Conservation (phyloP, 1,140 invertebrate species). For the Zaprionus tsacasi region DNA sequence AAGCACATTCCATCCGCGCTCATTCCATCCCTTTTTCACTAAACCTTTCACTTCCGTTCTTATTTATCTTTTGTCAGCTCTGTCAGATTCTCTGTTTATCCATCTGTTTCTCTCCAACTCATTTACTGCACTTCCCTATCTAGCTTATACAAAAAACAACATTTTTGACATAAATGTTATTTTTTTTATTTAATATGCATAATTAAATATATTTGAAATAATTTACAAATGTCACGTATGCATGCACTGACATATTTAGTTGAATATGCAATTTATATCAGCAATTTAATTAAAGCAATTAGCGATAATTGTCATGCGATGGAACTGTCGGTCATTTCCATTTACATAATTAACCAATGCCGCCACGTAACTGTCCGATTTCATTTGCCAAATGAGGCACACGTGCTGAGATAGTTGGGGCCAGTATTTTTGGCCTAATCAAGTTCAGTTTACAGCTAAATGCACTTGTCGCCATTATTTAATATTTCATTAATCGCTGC, state of each 20-base stretch:
- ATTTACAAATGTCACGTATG: neutral
- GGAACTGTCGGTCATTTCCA: neutral
- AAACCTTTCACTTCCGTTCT: too few relatives aligned
- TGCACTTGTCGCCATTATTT: conserved; percentile 44
- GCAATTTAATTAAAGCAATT: conserved; percentile 20
- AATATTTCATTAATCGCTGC: conserved; percentile 54
- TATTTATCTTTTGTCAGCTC: too few relatives aligned
- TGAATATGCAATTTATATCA: conserved; percentile 26
- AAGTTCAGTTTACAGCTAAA: conserved; percentile 9
- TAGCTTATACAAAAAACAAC: neutral
- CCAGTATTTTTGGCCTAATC: neutral
- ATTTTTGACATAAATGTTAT: too few relatives aligned
- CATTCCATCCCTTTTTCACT: too few relatives aligned
- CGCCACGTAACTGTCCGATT: neutral
- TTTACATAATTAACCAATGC: conserved; percentile 16
- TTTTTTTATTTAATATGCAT: neutral
- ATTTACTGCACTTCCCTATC: neutral
- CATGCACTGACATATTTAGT: conserved; percentile 14
- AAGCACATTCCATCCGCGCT: neutral
- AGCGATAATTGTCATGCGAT: conserved; percentile 4
- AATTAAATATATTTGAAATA: neutral
- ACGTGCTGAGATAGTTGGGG: neutral
- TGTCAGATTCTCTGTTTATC: too few relatives aligned
- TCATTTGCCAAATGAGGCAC: conserved; percentile 4
- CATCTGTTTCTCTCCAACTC: neutral